phyloP scores from a whole-genome alignment of 1,140 invertebrate species.

The Luehdorfia chinensis region DNA sequence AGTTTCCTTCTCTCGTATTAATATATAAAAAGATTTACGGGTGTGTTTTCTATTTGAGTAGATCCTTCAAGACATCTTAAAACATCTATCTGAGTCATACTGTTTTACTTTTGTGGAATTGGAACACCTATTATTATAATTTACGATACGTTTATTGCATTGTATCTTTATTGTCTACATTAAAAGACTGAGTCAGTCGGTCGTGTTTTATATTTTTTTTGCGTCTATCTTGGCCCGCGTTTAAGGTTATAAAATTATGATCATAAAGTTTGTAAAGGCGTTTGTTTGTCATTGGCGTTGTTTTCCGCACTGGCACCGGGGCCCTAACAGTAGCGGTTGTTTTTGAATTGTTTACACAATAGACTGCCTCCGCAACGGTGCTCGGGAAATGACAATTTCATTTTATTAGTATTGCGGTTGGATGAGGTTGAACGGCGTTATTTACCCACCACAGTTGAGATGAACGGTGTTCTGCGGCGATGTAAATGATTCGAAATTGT shows the following conservation, averaged over 20 bases:
- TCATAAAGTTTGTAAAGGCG: conserved; percentile 5
- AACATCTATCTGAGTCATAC: too few relatives aligned
- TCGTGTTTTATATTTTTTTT: neutral
- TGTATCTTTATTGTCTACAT: neutral
- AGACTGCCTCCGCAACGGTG: conserved; percentile 1
- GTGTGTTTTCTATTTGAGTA: too few relatives aligned
- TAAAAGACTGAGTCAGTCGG: neutral
- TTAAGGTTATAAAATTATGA: conserved; percentile 1
- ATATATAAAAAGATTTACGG: too few relatives aligned
- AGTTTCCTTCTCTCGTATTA: too few relatives aligned
- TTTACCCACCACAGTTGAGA: neutral
- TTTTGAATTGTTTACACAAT: conserved; percentile 14
- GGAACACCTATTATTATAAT: conserved; percentile 4
- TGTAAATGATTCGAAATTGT: conserved; percentile 4
- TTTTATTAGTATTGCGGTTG: conserved; percentile 12
- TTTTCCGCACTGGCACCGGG: neutral
- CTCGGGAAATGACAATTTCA: conserved; percentile 13
- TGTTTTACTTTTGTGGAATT: neutral
- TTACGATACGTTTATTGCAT: conserved; percentile 6
- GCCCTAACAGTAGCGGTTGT: neutral
- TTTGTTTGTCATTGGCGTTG: too few relatives aligned
- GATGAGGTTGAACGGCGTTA: conserved; percentile 4
- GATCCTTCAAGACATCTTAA: too few relatives aligned
- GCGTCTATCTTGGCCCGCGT: neutral
- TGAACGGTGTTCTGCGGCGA: neutral